Evolutionary conservation across 2,113 vertebrate species (phyloP).

Genomic region (Leptobrachium ailaonicum): DNA sequence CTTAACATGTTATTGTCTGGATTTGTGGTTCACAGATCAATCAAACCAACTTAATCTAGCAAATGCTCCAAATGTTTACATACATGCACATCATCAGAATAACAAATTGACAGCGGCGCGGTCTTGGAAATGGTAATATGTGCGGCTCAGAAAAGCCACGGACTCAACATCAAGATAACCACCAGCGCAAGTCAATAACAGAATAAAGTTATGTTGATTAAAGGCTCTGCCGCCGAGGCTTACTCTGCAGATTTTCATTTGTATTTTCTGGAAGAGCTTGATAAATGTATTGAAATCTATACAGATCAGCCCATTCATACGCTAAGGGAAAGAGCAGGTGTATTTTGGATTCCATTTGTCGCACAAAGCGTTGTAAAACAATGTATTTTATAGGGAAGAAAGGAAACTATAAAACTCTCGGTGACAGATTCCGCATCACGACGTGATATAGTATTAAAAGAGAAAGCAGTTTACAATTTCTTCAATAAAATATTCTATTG

Average conservation of each 20-base stretch:
- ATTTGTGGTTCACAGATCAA: neutral
- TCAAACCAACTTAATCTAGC: neutral
- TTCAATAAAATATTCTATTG: too few species aligned
- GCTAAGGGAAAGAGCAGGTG: too few species aligned
- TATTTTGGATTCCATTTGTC: too few species aligned
- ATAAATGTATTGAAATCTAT: neutral
- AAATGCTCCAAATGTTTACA: neutral
- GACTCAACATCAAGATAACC: neutral
- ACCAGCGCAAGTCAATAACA: neutral
- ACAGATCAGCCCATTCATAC: neutral
- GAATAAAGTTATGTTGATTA: neutral
- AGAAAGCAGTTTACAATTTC: too few species aligned
- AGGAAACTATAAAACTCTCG: too few species aligned
- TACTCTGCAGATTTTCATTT: neutral
- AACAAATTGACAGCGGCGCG: neutral
- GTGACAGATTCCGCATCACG: too few species aligned
- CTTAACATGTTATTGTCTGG: neutral
- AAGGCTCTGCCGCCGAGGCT: neutral
- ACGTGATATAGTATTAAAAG: too few species aligned
- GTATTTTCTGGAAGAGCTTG: neutral
- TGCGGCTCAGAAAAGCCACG: neutral
- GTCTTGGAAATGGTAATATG: slow-evolving; percentile 6
- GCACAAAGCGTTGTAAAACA: too few species aligned
- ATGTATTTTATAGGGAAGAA: too few species aligned
- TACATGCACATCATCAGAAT: neutral